Evolutionary conservation across 2,113 vertebrate genomes (phyloP).

Genomic region (Anarhynchus alexandrinus): DNA sequence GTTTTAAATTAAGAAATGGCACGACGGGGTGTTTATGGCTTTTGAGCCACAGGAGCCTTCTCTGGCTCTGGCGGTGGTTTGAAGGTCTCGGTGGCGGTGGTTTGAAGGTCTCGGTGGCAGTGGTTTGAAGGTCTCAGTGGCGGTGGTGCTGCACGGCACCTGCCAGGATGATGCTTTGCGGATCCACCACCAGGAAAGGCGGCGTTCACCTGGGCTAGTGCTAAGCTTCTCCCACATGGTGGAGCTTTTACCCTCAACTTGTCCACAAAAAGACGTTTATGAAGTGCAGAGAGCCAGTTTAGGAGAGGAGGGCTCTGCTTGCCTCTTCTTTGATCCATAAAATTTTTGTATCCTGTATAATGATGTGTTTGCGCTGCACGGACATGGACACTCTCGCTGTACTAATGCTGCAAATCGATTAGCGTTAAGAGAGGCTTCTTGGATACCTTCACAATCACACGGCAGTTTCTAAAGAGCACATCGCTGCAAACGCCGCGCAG

Average conservation of each 20-base stretch:
- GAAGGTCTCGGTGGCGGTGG: too few species aligned
- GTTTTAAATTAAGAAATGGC: background rate
- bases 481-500: background rate
- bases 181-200: background rate
- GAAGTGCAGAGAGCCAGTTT: background rate
- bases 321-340: background rate
- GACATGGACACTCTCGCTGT: background rate
- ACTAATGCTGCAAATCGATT: background rate
- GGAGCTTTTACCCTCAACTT: conserved; percentile 63
- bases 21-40: fast-evolving
- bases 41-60: background rate
- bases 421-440: background rate
- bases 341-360: fast-evolving
- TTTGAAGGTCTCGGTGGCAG: fast-evolving
- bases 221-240: conserved; percentile 66
- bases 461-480: background rate
- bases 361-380: background rate
- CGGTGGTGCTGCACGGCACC: background rate
- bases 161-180: fast-evolving
- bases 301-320: background rate
- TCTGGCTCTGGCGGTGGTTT: fast-evolving
- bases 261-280: conserved; percentile 30
- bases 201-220: conserved; percentile 3
- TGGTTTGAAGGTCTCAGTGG: too few species aligned
- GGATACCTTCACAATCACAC: fast-evolving